Evolutionary conservation across 2,113 vertebrate species (phyloP), one percentile per base, ranked within the genome.

Genomic region (Cromileptes altivelis): DNA sequence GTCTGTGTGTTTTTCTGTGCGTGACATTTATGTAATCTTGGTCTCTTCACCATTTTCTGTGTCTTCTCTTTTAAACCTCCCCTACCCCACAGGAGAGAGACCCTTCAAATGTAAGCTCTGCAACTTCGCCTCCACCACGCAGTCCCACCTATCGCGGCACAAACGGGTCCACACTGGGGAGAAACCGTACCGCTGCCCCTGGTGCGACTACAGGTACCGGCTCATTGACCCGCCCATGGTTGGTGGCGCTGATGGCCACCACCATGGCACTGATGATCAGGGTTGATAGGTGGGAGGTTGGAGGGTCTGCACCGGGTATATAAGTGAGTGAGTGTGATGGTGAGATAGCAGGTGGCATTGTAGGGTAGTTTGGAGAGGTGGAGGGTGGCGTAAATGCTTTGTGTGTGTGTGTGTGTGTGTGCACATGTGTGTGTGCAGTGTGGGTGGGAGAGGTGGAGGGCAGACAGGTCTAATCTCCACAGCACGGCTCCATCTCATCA

Each of bases 131-230:
- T 99, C 98, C 55, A 99, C 98, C 74, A 99, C 98, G 0, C 98
- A 99, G 78, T 99, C 98, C 0, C 98, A 99, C 94, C 95, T 99
- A 89, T 99, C 98, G 2, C 95, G 98, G n/a, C 98, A 99, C 93
- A 98, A 97, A 79, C 97, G 98, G 7, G 98, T 99, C 72, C 98
- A 99, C 95, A 99, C 98, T 0, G 98, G 98, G 83, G 98, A 99
- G 93, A 99, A 99, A 90, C 98, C 98, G 6, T 99, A 99, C 94
- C 96, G 97, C 85, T 99, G 98, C 93, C 98, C 98, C 92, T 99
- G 98, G 98, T 99, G 98, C 92, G 97, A 99, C 93, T 99, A 99
- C 97, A 99, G 98, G 98, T 99, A 97, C 92, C 72, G 82, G 90
- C 88, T 94, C 90, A 78, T 92, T 93, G 92, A 87, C 80, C 85